Percentiles rank a stretch among this genome's conserved stretches.
Conservation (phyloP, 2,888 invertebrate genomes). For the Phytoseiulus persimilis region DNA sequence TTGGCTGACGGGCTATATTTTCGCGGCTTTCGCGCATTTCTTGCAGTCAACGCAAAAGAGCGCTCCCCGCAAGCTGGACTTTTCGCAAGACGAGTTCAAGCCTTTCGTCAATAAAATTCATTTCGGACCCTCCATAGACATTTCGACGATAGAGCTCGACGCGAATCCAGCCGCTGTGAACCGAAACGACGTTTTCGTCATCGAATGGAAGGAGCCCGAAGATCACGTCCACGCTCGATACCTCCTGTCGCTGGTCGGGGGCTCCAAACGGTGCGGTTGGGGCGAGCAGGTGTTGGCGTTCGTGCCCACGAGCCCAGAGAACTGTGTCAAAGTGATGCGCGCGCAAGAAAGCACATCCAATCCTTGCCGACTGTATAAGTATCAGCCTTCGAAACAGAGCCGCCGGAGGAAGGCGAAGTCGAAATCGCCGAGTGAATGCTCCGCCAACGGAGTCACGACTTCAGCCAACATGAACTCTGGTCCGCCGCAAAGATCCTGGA, state of each 20-base stretch:
- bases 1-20: constrained; percentile 10
- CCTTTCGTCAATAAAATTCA: constrained; percentile 8
- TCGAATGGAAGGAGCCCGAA: constrained; percentile 14
- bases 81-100: background rate
- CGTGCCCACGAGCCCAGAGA: background rate
- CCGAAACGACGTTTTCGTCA: constrained; percentile 8
- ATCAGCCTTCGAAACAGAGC: background rate
- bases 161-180: background rate
- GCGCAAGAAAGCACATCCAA: background rate
- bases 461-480: background rate
- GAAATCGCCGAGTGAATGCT: background rate
- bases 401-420: background rate
- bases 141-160: constrained; percentile 10
- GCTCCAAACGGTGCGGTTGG: background rate
- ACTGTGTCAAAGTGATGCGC: background rate
- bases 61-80: background rate
- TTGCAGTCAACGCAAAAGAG: background rate
- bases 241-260: background rate
- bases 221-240: background rate
- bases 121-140: constrained; percentile 7
- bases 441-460: background rate
- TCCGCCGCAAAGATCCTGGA: background rate
- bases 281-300: constrained; percentile 18
- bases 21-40: constrained; percentile 11
- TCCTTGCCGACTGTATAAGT: background rate